Evolutionary conservation across 2,888 invertebrate genomes (phyloP), one percentile per base, ranked within the genome.

Genomic region (Hydropsyche betteni): DNA sequence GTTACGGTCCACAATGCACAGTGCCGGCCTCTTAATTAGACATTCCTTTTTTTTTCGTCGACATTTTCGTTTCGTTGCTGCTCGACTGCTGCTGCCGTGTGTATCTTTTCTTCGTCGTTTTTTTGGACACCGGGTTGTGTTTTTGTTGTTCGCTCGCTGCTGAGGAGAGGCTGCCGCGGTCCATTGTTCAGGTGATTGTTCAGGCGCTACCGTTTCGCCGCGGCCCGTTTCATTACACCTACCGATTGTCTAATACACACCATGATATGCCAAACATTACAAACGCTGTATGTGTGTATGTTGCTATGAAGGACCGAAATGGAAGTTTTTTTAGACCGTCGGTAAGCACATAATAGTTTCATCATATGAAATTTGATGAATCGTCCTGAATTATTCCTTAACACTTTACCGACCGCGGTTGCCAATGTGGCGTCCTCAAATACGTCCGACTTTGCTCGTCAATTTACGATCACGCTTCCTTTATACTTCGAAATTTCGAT

Each of bases 11-110:
- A 76, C 76, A 76, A 69, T 75, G 75, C 75, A 70, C 58, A 77
- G 74, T 76, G 69, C 73, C 69, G 69, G 69, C 69, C 33, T 74
- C 78, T 78, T 79, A 79, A 79, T 79, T 79, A 79, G 76, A 77
- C 76, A 76, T 76, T 78, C 69, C 74, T 53, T 76, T 74, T 76
- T n/a, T 74, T 76, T 79, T 74, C 58, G 14, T 55, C 58, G 34
- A n/a, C 24, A 14, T 52, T 52, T 4, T 12, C 55, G n/a, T 55
- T 16, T 55, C 16, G 14, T 55, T 55, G n/a, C 64, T 64, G 64
- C 64, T 64, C 33, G 24, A 24, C 24, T 24, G 24, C n/a, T 33
- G 64, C 44, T 44, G 44, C 33, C 33, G 69, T 69, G 69, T 69
- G 4, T 72, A 12, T 72, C 33, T 72, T 36, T 6, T 52, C 36